These are phyloP conservation scores for Rhopalosiphum padi DNA, from an alignment of 1,140 invertebrate genomes.

Conservation along the genomic window DNA sequence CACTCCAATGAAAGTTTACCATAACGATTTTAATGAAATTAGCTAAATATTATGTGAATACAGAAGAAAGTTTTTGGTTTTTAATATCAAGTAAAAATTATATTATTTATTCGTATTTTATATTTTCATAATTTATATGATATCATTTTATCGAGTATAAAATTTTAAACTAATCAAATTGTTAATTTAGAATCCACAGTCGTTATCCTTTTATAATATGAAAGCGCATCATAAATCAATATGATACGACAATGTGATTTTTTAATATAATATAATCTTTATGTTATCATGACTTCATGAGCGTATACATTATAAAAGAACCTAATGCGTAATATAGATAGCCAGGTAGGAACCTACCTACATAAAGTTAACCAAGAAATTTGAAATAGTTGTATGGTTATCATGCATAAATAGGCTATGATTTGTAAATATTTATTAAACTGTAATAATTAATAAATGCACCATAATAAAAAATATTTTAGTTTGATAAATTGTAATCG, in stretches of 20 bases:
- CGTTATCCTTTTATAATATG: neutral
- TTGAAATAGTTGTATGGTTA: neutral
- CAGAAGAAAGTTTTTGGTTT: neutral
- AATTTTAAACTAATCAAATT: neutral
- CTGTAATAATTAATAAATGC: neutral
- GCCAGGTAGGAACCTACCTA: neutral
- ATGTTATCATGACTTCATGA: neutral
- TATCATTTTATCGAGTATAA: neutral
- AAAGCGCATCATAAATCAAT: neutral
- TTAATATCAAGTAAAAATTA: neutral
- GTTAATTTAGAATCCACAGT: neutral
- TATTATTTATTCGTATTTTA: neutral
- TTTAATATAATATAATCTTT: neutral
- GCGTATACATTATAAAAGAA: neutral
- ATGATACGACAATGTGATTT: neutral
- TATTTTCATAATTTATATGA: neutral
- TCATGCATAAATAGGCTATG: neutral
- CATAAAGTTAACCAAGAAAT: neutral
- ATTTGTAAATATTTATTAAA: neutral
- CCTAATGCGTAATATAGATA: neutral
- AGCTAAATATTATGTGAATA: neutral
- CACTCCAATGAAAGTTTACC: neutral
- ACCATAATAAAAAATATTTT: neutral
- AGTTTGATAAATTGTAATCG: neutral
- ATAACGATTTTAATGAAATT: conserved; percentile 8